Evolutionary conservation across 1,140 invertebrate species (phyloP).

Genomic region (Drosophila kanapiae): DNA sequence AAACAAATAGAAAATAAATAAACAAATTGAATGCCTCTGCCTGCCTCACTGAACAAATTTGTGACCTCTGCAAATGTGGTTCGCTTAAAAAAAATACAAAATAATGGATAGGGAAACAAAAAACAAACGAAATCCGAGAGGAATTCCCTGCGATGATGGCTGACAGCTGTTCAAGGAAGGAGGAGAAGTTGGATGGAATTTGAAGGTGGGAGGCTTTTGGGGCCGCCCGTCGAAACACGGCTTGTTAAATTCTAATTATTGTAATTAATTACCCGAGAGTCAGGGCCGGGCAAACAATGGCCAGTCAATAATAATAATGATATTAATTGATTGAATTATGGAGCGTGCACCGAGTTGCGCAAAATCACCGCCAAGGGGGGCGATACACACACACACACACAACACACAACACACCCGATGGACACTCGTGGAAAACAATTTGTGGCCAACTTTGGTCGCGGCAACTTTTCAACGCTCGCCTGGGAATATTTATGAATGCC

Average conservation of each 20-base stretch:
- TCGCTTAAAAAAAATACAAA: slow-evolving; percentile 36
- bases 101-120: slow-evolving; percentile 25
- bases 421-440: slow-evolving; percentile 60
- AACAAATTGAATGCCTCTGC: slow-evolving; percentile 55
- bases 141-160: slow-evolving; percentile 16
- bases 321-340: slow-evolving; percentile 82
- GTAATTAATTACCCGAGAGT: slow-evolving; percentile 77
- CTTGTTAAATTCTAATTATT: slow-evolving; percentile 81
- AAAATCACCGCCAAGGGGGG: slow-evolving; percentile 61
- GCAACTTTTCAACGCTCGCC: slow-evolving; percentile 75
- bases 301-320: slow-evolving; percentile 74
- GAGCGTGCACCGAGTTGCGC: slow-evolving; percentile 59
- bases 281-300: slow-evolving; percentile 62
- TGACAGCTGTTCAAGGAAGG: slow-evolving; percentile 12
- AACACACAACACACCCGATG: slow-evolving; percentile 1
- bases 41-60: slow-evolving; percentile 70
- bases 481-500: slow-evolving; percentile 80
- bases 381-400: slow-evolving; percentile 11
- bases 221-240: slow-evolving; percentile 23
- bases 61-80: slow-evolving; percentile 67
- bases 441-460: slow-evolving; percentile 60
- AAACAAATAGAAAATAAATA: slow-evolving; percentile 40
- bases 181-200: slow-evolving; percentile 12
- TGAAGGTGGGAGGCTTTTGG: not conserved
- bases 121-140: slow-evolving; percentile 30